Evolutionary conservation across 2,113 vertebrate species (phyloP).

Genomic region (Pitta sordida): DNA sequence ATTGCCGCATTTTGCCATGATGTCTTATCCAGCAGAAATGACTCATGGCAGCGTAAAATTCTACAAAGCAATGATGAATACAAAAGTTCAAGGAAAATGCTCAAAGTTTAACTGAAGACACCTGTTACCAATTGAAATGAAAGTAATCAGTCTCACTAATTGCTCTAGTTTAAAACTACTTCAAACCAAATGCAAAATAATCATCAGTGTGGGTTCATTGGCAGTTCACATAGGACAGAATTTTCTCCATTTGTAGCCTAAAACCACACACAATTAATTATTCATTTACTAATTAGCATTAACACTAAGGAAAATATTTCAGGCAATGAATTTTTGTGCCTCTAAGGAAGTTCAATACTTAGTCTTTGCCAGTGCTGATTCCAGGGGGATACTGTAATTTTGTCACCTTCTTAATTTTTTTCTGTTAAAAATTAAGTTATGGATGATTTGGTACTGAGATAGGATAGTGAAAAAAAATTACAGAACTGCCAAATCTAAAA

Average conservation of each 20-base stretch:
- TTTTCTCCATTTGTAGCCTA: neutral
- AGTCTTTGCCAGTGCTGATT: neutral
- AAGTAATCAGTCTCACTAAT: conserved; percentile 17
- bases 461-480: neutral
- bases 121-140: neutral
- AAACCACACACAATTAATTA: neutral
- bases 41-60: neutral
- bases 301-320: neutral
- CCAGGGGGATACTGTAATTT: neutral
- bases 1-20: neutral
- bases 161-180: conserved; percentile 10
- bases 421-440: neutral
- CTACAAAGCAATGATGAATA: neutral
- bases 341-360: neutral
- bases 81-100: neutral
- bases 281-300: conserved; percentile 39
- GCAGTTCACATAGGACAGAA: neutral
- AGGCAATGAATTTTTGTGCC: neutral
- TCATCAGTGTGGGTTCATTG: neutral
- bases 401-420: neutral
- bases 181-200: conserved; percentile 9
- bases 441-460: neutral
- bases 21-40: neutral
- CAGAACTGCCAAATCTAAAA: neutral
- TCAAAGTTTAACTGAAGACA: neutral